Percentiles rank a stretch among this genome's conserved stretches.
These are phyloP conservation scores for Athalia rosae DNA, from an alignment of 2,888 invertebrate species.

Conservation along the genomic window DNA sequence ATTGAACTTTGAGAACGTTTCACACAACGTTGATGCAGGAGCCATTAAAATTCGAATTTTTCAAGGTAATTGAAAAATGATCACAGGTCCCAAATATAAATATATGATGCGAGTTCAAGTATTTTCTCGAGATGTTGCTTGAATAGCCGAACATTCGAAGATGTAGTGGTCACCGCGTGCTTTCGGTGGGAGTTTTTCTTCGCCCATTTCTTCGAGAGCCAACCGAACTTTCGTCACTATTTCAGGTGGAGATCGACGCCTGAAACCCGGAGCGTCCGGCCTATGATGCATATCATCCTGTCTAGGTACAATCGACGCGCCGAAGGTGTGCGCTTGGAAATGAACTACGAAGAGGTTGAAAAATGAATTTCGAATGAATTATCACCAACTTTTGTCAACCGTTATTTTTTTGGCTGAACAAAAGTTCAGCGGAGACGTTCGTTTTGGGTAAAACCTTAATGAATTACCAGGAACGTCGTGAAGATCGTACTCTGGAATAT, in stretches of 20 bases:
- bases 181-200: slow-evolving; percentile 30
- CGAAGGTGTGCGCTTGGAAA: slow-evolving; percentile 59
- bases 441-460: not conserved
- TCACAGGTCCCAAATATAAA: not conserved
- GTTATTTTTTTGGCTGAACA: not conserved
- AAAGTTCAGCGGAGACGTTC: not conserved
- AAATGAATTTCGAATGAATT: not conserved
- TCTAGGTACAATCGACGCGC: slow-evolving; percentile 50
- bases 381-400: not conserved
- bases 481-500: slow-evolving; percentile 58
- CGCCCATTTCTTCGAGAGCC: slow-evolving; percentile 63
- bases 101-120: not conserved
- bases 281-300: slow-evolving; percentile 62
- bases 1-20: not conserved
- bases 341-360: slow-evolving; percentile 52
- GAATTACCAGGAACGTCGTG: slow-evolving; percentile 59
- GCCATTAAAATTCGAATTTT: not conserved
- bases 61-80: not conserved
- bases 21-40: slow-evolving; percentile 1
- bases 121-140: slow-evolving; percentile 10
- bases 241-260: slow-evolving; percentile 63
- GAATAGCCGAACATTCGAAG: not conserved
- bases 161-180: slow-evolving; percentile 22
- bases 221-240: slow-evolving; percentile 59
- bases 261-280: slow-evolving; percentile 62